These are phyloP conservation scores for Nipponia nippon DNA, from an alignment of 2,113 vertebrate genomes.

Conservation along the genomic window DNA sequence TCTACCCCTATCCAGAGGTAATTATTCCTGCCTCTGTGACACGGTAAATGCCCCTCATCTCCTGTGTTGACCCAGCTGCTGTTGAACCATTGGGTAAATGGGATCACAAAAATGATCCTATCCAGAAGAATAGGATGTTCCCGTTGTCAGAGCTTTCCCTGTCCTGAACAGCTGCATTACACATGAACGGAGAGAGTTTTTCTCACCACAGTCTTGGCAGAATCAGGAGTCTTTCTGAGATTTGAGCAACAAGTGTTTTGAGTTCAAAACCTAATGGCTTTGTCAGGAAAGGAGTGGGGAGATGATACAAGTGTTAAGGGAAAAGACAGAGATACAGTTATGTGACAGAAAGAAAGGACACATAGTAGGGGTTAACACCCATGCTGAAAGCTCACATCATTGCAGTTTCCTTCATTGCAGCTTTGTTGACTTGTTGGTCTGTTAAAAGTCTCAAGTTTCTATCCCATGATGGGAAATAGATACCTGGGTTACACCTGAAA, in stretches of 20 bases:
- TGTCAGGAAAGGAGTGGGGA: background rate
- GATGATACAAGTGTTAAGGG: background rate
- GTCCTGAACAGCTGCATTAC: accelerated
- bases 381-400: background rate
- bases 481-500: background rate
- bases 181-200: background rate
- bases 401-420: background rate
- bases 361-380: accelerated
- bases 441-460: background rate
- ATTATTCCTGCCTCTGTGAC: background rate
- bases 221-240: background rate
- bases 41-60: background rate
- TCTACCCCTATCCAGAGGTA: background rate
- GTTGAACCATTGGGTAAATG: background rate
- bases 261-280: background rate
- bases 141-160: background rate
- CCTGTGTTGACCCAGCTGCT: background rate
- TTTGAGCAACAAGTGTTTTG: background rate
- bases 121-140: background rate
- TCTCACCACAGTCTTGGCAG: background rate
- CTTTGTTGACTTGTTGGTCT: background rate
- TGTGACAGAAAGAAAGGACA: background rate
- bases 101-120: background rate
- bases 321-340: background rate
- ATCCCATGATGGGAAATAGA: background rate